These are phyloP conservation scores for Pyxicephalus adspersus DNA, from an alignment of 2,113 vertebrate genomes.

Conservation along the genomic window DNA sequence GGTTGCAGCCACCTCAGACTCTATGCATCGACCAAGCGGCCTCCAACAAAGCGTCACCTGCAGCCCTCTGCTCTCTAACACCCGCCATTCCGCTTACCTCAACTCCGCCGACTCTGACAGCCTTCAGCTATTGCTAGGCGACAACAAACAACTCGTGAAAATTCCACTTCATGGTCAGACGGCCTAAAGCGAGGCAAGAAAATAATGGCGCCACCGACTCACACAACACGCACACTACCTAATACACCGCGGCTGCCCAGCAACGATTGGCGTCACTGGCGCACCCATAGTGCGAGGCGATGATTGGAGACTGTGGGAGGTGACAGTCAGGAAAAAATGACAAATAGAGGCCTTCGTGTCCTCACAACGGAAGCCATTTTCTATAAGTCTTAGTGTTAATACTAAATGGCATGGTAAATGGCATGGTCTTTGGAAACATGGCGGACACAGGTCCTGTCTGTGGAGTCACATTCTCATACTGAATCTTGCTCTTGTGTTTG, in stretches of 20 bases:
- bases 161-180: neutral
- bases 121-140: neutral
- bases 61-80: too few species aligned
- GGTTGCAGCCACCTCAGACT: too few species aligned
- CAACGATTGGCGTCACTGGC: slow-evolving; percentile 28
- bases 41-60: too few species aligned
- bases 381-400: neutral
- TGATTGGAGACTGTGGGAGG: slow-evolving; percentile 4
- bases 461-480: too few species aligned
- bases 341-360: neutral
- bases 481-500: too few species aligned
- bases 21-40: too few species aligned
- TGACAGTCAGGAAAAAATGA: neutral
- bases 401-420: too few species aligned
- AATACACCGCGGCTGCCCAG: neutral
- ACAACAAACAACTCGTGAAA: neutral
- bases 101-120: neutral
- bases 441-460: too few species aligned
- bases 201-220: slow-evolving; percentile 2
- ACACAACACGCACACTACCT: neutral
- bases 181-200: neutral
- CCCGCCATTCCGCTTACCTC: too few species aligned
- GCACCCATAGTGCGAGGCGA: neutral
- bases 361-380: neutral
- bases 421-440: too few species aligned